These are phyloP conservation scores for Chiloscyllium punctatum DNA, from an alignment of 2,797 vertebrate species.

Conservation along the genomic window DNA sequence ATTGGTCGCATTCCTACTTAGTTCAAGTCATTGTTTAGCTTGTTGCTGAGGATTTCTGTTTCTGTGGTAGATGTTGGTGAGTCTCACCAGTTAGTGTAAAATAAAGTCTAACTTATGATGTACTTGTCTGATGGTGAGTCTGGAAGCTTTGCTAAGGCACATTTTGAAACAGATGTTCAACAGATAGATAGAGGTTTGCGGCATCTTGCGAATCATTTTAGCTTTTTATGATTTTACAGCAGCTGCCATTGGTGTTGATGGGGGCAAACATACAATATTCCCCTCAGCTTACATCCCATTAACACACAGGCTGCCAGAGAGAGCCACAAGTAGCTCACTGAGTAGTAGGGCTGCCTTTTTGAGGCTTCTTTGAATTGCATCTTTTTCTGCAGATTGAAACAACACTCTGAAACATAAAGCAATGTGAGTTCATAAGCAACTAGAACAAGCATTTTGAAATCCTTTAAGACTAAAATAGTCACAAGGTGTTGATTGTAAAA, in stretches of 20 bases:
- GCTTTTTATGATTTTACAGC: not conserved
- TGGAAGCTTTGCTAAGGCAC: not conserved
- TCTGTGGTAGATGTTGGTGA: not conserved
- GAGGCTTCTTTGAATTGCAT: not conserved
- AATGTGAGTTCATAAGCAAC: not conserved
- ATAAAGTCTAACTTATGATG: not conserved
- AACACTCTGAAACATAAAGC: not conserved
- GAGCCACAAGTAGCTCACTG: not conserved
- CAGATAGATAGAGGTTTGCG: not conserved
- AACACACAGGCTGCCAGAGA: not conserved
- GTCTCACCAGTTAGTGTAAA: not conserved
- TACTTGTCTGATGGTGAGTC: not conserved
- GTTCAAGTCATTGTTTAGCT: not conserved
- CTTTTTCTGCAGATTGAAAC: not conserved
- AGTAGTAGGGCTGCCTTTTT: not conserved
- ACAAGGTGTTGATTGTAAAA: not conserved
- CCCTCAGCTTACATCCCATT: not conserved
- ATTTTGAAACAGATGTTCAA: not conserved
- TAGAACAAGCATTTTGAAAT: conserved; percentile 5
- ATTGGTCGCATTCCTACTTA: not conserved
- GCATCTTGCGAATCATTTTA: not conserved
- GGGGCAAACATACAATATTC: not conserved
- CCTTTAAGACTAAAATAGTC: not conserved
- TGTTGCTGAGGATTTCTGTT: not conserved
- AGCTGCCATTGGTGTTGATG: not conserved